Evolutionary conservation across 2,797 vertebrate species (phyloP).

Genomic region (Pagetopsis macropterus): DNA sequence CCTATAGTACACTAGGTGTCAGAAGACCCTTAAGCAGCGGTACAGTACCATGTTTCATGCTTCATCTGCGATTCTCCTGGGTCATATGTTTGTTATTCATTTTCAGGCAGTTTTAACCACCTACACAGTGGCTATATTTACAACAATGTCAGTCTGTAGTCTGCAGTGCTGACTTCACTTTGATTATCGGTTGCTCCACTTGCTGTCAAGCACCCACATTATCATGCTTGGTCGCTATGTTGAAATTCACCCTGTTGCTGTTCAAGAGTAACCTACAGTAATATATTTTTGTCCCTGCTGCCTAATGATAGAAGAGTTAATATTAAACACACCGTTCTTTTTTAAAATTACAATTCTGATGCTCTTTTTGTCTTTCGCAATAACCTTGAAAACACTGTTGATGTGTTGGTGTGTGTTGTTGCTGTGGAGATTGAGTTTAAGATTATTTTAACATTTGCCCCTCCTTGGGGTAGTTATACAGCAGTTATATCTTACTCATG

Average conservation of each 20-base stretch:
- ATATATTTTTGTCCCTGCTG: conserved; percentile 15
- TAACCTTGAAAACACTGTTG: conserved; percentile 24
- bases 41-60: conserved; percentile 39
- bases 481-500: not conserved
- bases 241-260: conserved; percentile 39
- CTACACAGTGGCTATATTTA: conserved; percentile 77
- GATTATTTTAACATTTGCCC: conserved; percentile 44
- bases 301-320: conserved; percentile 42
- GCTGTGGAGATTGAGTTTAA: conserved; percentile 65
- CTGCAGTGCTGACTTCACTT: conserved; percentile 65
- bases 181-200: conserved; percentile 66
- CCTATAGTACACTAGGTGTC: conserved; percentile 26
- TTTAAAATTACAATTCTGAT: conserved; percentile 17
- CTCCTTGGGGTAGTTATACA: conserved; percentile 14
- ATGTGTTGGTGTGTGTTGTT: conserved; percentile 44
- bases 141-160: conserved; percentile 65
- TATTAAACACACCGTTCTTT: conserved; percentile 23
- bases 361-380: conserved; percentile 15
- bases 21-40: conserved; percentile 30
- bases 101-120: conserved; percentile 74
- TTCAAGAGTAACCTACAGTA: conserved; percentile 28
- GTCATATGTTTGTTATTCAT: conserved; percentile 71
- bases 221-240: conserved; percentile 37
- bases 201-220: conserved; percentile 57
- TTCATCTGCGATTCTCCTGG: conserved; percentile 52